Base-by-base conservation (phyloP, 2,113 vertebrate genomes). In the Rhagologus leucostigma region DNA sequence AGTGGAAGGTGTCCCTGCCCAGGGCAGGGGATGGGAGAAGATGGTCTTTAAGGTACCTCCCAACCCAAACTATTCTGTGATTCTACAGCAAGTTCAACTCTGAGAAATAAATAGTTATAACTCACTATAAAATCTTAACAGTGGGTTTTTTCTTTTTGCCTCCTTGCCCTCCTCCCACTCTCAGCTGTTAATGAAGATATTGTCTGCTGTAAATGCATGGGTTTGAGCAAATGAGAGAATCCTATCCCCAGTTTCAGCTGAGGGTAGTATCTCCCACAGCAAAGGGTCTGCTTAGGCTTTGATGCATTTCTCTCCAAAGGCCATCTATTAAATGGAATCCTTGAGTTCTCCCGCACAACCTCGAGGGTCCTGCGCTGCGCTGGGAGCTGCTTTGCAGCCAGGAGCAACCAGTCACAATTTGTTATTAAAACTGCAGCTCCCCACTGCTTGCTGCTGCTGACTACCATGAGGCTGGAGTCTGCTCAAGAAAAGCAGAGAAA, bases 371-470 rank as follows among this genome's bases (percentile, higher is more conserved):
- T 73, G 81, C 3, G 27, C 96, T 95, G 94, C 93, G 46, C 79
- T 71, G 53, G 96, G 93, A 92, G 73, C 68, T 79, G 68, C 85
- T 97, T n/a, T 80, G 90, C 90, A 96, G 88, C 64, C 84, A 93
- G 93, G 56, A 97, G 74, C 77, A 91, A 95, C 64, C 80, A 52
- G 56, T 74, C 63, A 20, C 80, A 73, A 91, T 97, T 95, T 92
- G 56, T 87, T 95, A 93, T 95, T 96, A 95, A 80, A 90, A 86
- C 56, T 91, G 78, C 90, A 94, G 93, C 90, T 96, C 95, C 83
- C 90, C 69, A 47, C 71, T 90, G 69, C 91, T 95, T 62, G 62
- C 84, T 82, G 62, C 82, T 84, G 90, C 89, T 91, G 87, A 68
- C 60, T 95, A 75, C 49, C 67, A 80, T 1, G 71, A 89, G 81